Conservation (phyloP, 2,888 invertebrate species). For the Priocnemis perturbator region DNA sequence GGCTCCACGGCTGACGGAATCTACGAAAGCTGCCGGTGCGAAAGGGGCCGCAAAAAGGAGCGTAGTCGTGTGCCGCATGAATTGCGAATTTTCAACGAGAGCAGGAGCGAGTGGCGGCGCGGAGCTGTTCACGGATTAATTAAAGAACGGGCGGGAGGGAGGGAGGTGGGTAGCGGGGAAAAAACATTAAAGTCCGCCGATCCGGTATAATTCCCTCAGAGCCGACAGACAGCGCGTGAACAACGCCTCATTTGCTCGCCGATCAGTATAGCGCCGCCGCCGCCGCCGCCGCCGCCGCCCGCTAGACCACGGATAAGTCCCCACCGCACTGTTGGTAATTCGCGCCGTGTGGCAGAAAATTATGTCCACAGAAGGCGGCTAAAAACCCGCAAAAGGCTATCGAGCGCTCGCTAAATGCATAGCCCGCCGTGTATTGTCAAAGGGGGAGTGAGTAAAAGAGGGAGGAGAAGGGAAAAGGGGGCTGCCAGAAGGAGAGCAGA, state of each 20-base stretch:
- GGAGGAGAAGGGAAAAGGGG: neutral
- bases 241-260: slow-evolving; percentile 17
- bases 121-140: neutral
- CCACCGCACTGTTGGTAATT: neutral
- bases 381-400: slow-evolving; percentile 55
- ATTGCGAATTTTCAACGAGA: too few species aligned
- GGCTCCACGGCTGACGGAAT: too few species aligned
- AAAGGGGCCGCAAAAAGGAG: too few species aligned
- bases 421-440: slow-evolving; percentile 47
- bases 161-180: neutral
- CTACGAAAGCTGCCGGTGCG: too few species aligned
- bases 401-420: slow-evolving; percentile 45
- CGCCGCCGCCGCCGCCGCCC: slow-evolving; percentile 14
- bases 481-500: neutral
- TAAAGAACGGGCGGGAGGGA: neutral
- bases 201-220: slow-evolving; percentile 14
- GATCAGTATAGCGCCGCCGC: too few species aligned
- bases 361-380: slow-evolving; percentile 40
- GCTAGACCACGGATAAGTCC: neutral
- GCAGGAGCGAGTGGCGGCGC: too few species aligned
- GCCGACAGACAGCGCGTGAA: slow-evolving; percentile 9
- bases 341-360: slow-evolving; percentile 46
- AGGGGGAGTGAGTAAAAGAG: slow-evolving; percentile 36
- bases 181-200: slow-evolving; percentile 40
- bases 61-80: too few species aligned